Conservation (phyloP, 2,797 vertebrate genomes). For the Sebastes matsubarae region DNA sequence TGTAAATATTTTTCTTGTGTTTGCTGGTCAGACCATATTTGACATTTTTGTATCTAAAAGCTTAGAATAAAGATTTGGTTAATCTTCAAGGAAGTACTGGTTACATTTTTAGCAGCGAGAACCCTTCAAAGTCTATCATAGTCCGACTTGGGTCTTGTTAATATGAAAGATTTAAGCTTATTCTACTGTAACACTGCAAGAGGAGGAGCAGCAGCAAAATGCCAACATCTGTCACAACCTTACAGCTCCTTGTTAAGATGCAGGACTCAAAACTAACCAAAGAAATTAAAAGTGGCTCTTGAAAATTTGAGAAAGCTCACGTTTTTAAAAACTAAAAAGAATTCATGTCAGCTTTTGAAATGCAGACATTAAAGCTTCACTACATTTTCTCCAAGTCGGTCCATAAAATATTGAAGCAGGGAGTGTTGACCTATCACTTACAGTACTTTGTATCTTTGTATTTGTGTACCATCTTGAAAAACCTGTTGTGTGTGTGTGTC, state of each 20-base stretch:
- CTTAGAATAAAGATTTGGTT: background rate
- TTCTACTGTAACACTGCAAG: too few species aligned
- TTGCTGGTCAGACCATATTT: background rate
- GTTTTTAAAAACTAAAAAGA: background rate
- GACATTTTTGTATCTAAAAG: background rate
- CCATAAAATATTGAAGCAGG: background rate
- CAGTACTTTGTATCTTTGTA: background rate
- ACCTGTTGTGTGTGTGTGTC: conserved; percentile 53
- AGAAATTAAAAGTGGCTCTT: background rate
- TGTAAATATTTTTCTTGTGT: background rate
- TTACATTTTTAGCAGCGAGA: background rate
- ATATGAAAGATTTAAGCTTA: background rate
- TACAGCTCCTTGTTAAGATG: background rate
- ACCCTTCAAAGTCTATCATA: background rate
- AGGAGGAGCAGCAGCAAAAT: too few species aligned
- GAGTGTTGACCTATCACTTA: background rate
- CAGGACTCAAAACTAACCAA: background rate
- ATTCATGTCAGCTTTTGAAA: background rate
- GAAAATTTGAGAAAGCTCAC: background rate
- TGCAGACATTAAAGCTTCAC: too few species aligned
- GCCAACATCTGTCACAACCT: too few species aligned
- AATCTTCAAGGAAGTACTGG: background rate
- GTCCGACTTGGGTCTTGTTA: background rate
- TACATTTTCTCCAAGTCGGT: too few species aligned
- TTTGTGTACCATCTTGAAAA: conserved; percentile 44